Evolutionary conservation across 2,797 vertebrate genomes (phyloP).

Genomic region (Melanotaenia trifasciata): DNA sequence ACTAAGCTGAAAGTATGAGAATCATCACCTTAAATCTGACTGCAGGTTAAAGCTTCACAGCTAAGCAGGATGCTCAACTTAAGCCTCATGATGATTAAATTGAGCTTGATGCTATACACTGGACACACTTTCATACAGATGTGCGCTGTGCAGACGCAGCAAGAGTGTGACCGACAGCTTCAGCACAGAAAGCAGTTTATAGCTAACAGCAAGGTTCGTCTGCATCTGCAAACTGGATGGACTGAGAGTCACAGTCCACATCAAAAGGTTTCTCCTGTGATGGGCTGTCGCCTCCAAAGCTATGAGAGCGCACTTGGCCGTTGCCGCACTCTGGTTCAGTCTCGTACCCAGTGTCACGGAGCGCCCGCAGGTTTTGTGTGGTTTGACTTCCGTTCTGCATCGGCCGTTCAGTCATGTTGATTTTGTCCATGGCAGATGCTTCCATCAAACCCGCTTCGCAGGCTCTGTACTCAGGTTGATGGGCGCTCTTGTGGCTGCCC

Average conservation of each 20-base stretch:
- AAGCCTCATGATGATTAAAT: conserved; percentile 9
- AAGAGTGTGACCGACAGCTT: conserved; percentile 9
- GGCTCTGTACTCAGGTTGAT: conserved; percentile 86
- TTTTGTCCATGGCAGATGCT: conserved; percentile 80
- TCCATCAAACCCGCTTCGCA: conserved; percentile 92
- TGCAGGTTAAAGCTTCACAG: conserved; percentile 32
- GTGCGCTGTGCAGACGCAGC: conserved; percentile 24
- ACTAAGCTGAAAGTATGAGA: conserved; percentile 56
- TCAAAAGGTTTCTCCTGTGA: conserved; percentile 90
- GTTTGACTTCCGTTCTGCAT: conserved; percentile 86
- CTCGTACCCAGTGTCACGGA: conserved; percentile 94
- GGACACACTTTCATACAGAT: conserved; percentile 18
- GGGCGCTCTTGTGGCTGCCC: conserved; percentile 86
- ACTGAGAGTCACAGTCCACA: conserved; percentile 90
- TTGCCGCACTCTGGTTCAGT: conserved; percentile 92
- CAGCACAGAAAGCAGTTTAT: conserved; percentile 4
- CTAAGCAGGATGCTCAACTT: conserved; percentile 1
- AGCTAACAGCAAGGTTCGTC: conserved; percentile 76
- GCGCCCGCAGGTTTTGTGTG: conserved; percentile 82
- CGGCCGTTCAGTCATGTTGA: conserved; percentile 77
- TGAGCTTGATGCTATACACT: conserved; percentile 21
- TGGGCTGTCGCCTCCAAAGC: conserved; percentile 77
- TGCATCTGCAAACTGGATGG: conserved; percentile 92
- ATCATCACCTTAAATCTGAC: conserved; percentile 37
- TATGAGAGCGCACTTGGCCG: conserved; percentile 83